Evolutionary conservation across 2,888 invertebrate species (phyloP).

Genomic region (Polydesmus complanatus): DNA sequence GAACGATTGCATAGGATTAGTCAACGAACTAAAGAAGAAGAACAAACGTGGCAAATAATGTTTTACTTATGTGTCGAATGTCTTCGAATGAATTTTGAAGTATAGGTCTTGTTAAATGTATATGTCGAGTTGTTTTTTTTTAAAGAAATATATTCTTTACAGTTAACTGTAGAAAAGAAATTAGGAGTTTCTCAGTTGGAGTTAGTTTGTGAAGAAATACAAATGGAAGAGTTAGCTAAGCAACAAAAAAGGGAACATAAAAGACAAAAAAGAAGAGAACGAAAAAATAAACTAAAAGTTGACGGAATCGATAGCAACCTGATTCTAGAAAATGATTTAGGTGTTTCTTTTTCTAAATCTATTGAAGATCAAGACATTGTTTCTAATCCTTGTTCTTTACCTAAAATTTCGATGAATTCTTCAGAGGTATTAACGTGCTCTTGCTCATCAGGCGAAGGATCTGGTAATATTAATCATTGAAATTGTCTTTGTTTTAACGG

Average conservation of each 20-base stretch:
- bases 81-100: slow-evolving; percentile 66
- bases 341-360: not conserved
- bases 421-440: slow-evolving; percentile 37
- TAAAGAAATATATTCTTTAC: slow-evolving; percentile 11
- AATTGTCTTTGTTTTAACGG: too few species aligned
- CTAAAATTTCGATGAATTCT: not conserved
- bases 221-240: slow-evolving; percentile 69
- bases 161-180: slow-evolving; percentile 74
- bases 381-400: not conserved
- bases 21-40: slow-evolving; percentile 73
- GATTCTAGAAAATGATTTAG: not conserved
- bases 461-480: slow-evolving; percentile 35
- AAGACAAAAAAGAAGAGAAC: slow-evolving; percentile 50
- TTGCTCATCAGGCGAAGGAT: slow-evolving; percentile 43
- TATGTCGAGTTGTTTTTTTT: not conserved
- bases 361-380: not conserved
- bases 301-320: not conserved
- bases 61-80: slow-evolving; percentile 79
- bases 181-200: slow-evolving; percentile 78
- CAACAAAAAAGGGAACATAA: slow-evolving; percentile 76
- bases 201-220: slow-evolving; percentile 70
- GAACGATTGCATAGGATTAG: slow-evolving; percentile 77
- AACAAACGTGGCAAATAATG: slow-evolving; percentile 84
- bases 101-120: slow-evolving; percentile 15
- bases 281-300: slow-evolving; percentile 9